Percentiles rank a stretch among this genome's conserved stretches.
Conservation (phyloP, 2,797 vertebrate species). For the Brachyrhaphis roseni region DNA sequence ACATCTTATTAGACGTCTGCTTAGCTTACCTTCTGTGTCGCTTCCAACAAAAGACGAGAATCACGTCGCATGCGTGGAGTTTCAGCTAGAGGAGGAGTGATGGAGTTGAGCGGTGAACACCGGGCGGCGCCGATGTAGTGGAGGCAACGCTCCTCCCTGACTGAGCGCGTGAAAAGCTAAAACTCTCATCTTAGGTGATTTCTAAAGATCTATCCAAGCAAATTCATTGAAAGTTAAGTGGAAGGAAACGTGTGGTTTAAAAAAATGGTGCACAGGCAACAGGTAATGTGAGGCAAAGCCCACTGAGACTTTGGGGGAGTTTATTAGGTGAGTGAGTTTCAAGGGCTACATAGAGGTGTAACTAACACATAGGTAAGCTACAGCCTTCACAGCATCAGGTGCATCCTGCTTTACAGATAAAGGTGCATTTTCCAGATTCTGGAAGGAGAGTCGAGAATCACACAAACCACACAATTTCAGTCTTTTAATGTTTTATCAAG, state of each 20-base stretch:
- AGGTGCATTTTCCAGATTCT: neutral
- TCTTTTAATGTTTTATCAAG: neutral
- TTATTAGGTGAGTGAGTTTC: neutral
- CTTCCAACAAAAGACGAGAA: slow-evolving; percentile 38
- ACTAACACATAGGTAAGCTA: neutral
- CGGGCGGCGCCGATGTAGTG: neutral
- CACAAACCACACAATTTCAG: neutral
- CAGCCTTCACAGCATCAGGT: neutral
- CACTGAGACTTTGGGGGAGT: neutral
- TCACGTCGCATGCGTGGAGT: slow-evolving; percentile 52
- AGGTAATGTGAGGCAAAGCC: neutral
- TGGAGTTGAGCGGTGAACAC: neutral
- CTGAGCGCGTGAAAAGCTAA: neutral
- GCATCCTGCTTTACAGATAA: neutral
- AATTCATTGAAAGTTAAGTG: neutral
- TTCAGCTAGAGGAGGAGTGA: slow-evolving; percentile 9
- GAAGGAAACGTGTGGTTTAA: neutral
- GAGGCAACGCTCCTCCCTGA: neutral
- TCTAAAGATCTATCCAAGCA: neutral
- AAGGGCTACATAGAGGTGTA: neutral
- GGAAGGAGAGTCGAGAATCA: neutral
- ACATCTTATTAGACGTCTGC: neutral
- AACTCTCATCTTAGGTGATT: neutral
- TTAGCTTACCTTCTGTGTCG: slow-evolving; percentile 70
- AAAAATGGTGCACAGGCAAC: neutral